A percentile compares a stretch with the other conserved stretches of the same genome.
These are phyloP conservation scores for Drosophila sp. DNA, from an alignment of 1,140 invertebrate genomes.

Conservation along the genomic window DNA sequence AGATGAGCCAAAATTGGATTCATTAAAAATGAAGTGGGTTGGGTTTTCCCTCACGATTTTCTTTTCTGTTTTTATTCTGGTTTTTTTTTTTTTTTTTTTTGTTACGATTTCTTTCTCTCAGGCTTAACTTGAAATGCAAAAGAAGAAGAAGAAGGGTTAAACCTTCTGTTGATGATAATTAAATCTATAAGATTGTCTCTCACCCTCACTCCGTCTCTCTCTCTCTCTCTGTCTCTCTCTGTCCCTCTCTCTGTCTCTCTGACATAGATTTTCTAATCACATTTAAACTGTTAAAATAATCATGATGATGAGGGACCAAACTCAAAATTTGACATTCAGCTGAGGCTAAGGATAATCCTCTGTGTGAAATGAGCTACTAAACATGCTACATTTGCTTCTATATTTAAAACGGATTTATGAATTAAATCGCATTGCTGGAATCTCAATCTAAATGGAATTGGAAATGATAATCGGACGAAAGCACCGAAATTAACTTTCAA, in stretches of 20 bases:
- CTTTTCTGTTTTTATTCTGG: neutral
- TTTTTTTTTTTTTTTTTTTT: neutral
- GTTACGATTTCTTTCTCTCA: neutral
- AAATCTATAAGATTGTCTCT: slow-evolving; percentile 9
- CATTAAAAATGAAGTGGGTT: slow-evolving; percentile 80
- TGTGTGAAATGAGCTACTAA: slow-evolving; percentile 2
- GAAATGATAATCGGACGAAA: neutral
- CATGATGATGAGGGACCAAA: slow-evolving; percentile 5
- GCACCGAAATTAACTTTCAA: neutral
- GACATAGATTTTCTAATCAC: slow-evolving; percentile 10
- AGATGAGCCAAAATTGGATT: slow-evolving; percentile 66
- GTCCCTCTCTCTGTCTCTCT: neutral
- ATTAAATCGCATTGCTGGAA: neutral
- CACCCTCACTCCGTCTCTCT: neutral
- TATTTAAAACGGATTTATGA: neutral
- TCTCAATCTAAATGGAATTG: neutral
- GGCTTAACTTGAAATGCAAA: slow-evolving; percentile 28
- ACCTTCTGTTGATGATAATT: slow-evolving; percentile 8
- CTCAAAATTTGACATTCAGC: slow-evolving; percentile 43
- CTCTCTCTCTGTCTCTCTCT: neutral
- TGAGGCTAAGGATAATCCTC: slow-evolving; percentile 26
- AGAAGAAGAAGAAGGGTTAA: slow-evolving; percentile 9
- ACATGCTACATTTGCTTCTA: neutral
- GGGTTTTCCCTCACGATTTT: neutral
- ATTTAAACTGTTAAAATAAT: slow-evolving; percentile 12